Percentiles rank a stretch among this genome's conserved stretches.
Evolutionary conservation across 2,797 vertebrate genomes (phyloP).

Genomic region (Oreortyx pictus): DNA sequence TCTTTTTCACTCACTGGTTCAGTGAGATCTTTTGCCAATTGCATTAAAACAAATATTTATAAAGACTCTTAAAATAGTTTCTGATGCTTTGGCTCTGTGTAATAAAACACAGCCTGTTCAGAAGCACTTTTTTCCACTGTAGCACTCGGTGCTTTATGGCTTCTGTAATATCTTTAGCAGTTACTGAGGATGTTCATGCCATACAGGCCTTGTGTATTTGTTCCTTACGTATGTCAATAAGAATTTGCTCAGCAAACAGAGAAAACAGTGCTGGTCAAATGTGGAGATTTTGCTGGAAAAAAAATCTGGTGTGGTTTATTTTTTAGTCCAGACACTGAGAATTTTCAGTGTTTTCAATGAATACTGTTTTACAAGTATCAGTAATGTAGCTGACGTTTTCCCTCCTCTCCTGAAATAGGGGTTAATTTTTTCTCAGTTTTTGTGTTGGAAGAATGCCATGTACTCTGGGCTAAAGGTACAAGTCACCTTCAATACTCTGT

Average conservation of each 20-base stretch:
- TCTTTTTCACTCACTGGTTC: background rate
- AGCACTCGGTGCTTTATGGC: background rate
- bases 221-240: background rate
- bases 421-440: background rate
- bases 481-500: rapidly evolving
- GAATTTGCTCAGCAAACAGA: background rate
- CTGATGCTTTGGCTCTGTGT: background rate
- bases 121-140: background rate
- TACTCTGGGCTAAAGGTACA: background rate
- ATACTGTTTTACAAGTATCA: background rate
- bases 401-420: background rate
- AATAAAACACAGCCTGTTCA: background rate
- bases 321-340: background rate
- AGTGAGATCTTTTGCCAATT: background rate
- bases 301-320: background rate
- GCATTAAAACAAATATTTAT: background rate
- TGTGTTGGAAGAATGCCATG: background rate
- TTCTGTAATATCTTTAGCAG: background rate
- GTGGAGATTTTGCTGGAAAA: background rate
- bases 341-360: background rate
- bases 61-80: background rate
- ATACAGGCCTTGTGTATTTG: background rate
- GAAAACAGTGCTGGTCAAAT: background rate
- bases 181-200: background rate
- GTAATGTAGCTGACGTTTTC: background rate